Conservation (phyloP, 2,888 invertebrate species). For the Drosophila rubida region DNA sequence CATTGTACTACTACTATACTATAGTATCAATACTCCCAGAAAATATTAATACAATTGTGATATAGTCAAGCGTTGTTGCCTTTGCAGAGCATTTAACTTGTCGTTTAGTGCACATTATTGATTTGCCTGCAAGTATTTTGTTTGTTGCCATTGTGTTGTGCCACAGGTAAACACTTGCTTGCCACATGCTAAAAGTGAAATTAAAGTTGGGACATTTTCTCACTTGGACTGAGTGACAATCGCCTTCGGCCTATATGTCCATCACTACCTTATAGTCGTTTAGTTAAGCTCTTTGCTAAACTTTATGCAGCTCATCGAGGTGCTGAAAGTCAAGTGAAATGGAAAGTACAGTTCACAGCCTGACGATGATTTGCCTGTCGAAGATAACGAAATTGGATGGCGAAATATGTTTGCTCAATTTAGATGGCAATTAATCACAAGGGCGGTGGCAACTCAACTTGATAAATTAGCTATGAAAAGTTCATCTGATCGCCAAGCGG, state of each 20-base stretch:
- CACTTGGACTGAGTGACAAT: slow-evolving; percentile 5
- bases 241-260: slow-evolving; percentile 3
- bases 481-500: not conserved
- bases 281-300: slow-evolving; percentile 1
- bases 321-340: slow-evolving; percentile 27
- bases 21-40: too few relatives aligned
- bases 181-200: slow-evolving; percentile 77
- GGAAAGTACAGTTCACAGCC: slow-evolving; percentile 39
- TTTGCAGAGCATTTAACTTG: slow-evolving; percentile 19
- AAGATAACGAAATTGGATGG: slow-evolving; percentile 43
- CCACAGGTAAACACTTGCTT: slow-evolving; percentile 31
- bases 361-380: slow-evolving; percentile 27
- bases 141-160: slow-evolving; percentile 34
- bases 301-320: not conserved
- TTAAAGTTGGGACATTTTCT: slow-evolving; percentile 50
- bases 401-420: slow-evolving; percentile 60
- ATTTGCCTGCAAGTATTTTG: slow-evolving; percentile 19
- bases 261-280: not conserved
- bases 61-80: too few relatives aligned
- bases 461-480: slow-evolving; percentile 61
- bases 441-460: slow-evolving; percentile 50
- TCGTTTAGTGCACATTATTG: not conserved
- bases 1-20: too few relatives aligned
- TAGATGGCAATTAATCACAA: slow-evolving; percentile 66
- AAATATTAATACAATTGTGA: too few relatives aligned